Percentiles rank a stretch among this genome's conserved stretches.
phyloP scores from a whole-genome alignment of 1,140 invertebrate genomes.

The Leptinotarsa lineolata region DNA sequence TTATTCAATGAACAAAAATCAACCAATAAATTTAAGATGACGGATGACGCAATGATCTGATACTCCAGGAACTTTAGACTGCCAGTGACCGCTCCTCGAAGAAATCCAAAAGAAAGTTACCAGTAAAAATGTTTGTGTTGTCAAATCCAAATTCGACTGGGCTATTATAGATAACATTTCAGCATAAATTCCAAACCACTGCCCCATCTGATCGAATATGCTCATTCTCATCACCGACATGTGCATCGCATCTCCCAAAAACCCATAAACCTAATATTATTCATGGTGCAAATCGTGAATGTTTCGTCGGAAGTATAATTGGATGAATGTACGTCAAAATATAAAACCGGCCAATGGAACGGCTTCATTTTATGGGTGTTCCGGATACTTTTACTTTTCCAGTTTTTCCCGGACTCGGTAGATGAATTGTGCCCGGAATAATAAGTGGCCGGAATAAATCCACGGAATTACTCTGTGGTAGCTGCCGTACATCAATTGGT shows the following conservation, averaged over 20 bases:
- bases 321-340: conserved; percentile 13
- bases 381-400: conserved; percentile 1
- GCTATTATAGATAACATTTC: too few relatives aligned
- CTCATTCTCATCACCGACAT: too few relatives aligned
- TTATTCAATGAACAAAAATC: too few relatives aligned
- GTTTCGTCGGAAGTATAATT: neutral
- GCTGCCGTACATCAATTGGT: conserved; percentile 31
- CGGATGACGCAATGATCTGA: too few relatives aligned
- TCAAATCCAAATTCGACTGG: too few relatives aligned
- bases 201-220: too few relatives aligned
- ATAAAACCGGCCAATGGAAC: conserved; percentile 11
- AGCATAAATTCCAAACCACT: too few relatives aligned
- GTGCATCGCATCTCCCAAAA: neutral
- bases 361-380: conserved; percentile 7
- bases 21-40: too few relatives aligned
- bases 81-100: too few relatives aligned
- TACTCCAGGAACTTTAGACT: too few relatives aligned
- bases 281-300: neutral
- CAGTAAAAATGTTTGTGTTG: too few relatives aligned
- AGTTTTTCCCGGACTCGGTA: neutral
- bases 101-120: too few relatives aligned
- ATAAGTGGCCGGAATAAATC: conserved; percentile 35
- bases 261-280: neutral
- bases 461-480: conserved; percentile 33
- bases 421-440: conserved; percentile 33